Conservation (phyloP, 2,888 invertebrate species). For the Diplazon laetatorius region DNA sequence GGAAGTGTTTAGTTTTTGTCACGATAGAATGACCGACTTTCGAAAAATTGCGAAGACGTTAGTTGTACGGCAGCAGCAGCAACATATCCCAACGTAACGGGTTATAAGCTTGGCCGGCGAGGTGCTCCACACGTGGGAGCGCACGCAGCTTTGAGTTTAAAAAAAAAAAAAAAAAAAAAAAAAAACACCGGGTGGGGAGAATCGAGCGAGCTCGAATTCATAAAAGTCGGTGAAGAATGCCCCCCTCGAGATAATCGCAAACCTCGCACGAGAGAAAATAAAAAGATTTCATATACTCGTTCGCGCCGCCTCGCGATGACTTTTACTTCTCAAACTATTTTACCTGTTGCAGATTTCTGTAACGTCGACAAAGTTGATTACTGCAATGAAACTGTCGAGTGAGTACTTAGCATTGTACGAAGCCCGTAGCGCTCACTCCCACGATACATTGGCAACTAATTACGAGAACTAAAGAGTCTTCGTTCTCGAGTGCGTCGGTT, state of each 20-base stretch:
- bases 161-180: constrained; percentile 13
- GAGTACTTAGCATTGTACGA: neutral
- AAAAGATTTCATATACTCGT: neutral
- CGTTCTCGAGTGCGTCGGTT: neutral
- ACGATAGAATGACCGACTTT: constrained; percentile 66
- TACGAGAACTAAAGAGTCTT: constrained; percentile 8
- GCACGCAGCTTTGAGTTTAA: constrained; percentile 8
- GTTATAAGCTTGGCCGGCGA: constrained; percentile 38
- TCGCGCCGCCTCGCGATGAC: constrained; percentile 7
- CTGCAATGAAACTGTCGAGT: constrained; percentile 28
- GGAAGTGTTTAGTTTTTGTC: constrained; percentile 54
- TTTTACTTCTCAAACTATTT: constrained; percentile 37
- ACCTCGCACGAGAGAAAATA: neutral
- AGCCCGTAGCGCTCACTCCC: constrained; percentile 16
- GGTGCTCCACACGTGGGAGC: constrained; percentile 47
- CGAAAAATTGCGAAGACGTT: constrained; percentile 42
- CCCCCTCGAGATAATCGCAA: constrained; percentile 30
- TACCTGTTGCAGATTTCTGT: constrained; percentile 53
- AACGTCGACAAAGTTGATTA: constrained; percentile 48
- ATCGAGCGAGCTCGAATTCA: constrained; percentile 44
- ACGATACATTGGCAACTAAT: constrained; percentile 40
- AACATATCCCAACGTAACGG: constrained; percentile 62
- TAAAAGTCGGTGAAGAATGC: constrained; percentile 36
- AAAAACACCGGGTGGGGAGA: constrained; percentile 21
- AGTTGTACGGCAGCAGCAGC: constrained; percentile 31